A percentile compares a stretch with the other conserved stretches of the same genome.
phyloP scores from a whole-genome alignment of 2,888 invertebrate species.

The Calameuta pallipes region DNA sequence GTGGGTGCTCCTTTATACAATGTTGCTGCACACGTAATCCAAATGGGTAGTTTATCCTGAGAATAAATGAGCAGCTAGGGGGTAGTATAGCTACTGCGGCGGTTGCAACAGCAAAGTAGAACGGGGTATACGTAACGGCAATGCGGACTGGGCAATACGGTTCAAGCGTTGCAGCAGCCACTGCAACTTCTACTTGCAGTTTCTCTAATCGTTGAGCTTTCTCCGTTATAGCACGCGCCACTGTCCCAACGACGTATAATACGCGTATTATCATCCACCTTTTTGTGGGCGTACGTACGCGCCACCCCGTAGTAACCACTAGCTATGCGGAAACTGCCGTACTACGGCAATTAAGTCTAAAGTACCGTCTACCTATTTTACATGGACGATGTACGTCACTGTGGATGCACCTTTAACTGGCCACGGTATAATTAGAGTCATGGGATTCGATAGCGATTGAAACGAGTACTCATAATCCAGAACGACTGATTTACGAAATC shows the following conservation, averaged over 20 bases:
- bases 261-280: not conserved
- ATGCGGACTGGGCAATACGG: slow-evolving; percentile 32
- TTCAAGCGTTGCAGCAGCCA: not conserved
- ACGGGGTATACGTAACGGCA: slow-evolving; percentile 33
- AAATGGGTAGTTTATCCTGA: slow-evolving; percentile 36
- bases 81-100: slow-evolving; percentile 18
- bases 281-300: not conserved
- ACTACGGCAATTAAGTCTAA: slow-evolving; percentile 42
- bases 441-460: not conserved
- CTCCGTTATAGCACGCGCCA: not conserved
- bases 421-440: slow-evolving; percentile 39
- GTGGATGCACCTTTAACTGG: slow-evolving; percentile 12
- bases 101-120: slow-evolving; percentile 31
- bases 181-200: not conserved
- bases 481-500: too few species aligned
- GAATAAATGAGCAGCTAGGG: slow-evolving; percentile 44
- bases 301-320: too few species aligned
- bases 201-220: not conserved
- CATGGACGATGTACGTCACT: slow-evolving; percentile 9
- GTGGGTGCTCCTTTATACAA: not conserved
- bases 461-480: too few species aligned
- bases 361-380: slow-evolving; percentile 47
- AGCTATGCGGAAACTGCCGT: not conserved
- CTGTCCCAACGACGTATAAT: not conserved
- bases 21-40: slow-evolving; percentile 10